Percentiles rank a stretch among this genome's conserved stretches.
phyloP scores from a whole-genome alignment of 2,113 vertebrate species.

The Mastomys coucha region DNA sequence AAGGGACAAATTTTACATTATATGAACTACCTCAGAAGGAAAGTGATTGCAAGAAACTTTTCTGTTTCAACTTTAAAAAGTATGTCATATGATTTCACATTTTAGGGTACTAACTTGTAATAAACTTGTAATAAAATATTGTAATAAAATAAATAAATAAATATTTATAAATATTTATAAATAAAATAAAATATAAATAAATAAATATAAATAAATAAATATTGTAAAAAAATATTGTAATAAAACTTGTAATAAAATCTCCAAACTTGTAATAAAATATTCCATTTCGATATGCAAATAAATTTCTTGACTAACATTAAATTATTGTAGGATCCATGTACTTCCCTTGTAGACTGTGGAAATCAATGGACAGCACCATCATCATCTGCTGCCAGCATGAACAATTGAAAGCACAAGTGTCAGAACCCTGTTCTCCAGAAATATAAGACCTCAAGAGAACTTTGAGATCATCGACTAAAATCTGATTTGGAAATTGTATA shows the following conservation, averaged over 20 bases:
- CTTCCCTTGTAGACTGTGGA: neutral
- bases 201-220: no score
- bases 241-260: no score
- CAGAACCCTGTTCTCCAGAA: neutral
- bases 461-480: neutral
- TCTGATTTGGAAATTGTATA: neutral
- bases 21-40: neutral
- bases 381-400: neutral
- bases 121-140: no score
- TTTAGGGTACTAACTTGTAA: no score
- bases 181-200: no score
- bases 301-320: neutral
- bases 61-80: neutral
- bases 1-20: neutral
- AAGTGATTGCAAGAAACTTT: neutral
- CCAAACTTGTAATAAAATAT: neutral
- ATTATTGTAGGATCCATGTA: neutral
- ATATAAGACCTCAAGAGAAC: neutral
- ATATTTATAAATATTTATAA: no score
- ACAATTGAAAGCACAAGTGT: neutral
- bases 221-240: no score
- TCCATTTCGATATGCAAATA: neutral
- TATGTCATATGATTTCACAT: neutral
- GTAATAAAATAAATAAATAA: no score
- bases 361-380: neutral